phyloP scores from a whole-genome alignment of 2,888 invertebrate genomes.

The Sarcophaga variegata region DNA sequence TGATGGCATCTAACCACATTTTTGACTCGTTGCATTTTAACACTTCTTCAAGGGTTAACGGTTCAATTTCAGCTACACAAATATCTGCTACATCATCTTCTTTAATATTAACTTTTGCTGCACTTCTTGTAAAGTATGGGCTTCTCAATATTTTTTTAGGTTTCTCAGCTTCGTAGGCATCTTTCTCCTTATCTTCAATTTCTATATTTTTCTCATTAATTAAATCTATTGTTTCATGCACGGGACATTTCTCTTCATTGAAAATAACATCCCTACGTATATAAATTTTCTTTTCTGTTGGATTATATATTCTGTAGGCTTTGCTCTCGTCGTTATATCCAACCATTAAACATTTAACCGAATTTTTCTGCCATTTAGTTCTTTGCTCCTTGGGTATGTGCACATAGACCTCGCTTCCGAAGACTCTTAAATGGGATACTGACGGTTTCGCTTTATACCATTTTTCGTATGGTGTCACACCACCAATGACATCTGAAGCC shows the following conservation, averaged over 20 bases:
- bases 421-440: slow-evolving; percentile 38
- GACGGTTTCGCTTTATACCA: slow-evolving; percentile 44
- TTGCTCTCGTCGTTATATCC: slow-evolving; percentile 55
- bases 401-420: slow-evolving; percentile 37
- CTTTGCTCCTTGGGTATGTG: slow-evolving; percentile 57
- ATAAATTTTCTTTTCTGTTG: neutral
- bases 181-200: too few species aligned
- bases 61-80: too few species aligned
- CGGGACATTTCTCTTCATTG: too few species aligned
- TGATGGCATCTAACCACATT: slow-evolving; percentile 4
- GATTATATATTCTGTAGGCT: slow-evolving; percentile 36
- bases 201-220: too few species aligned
- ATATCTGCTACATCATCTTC: too few species aligned
- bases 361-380: slow-evolving; percentile 66
- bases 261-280: too few species aligned
- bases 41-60: neutral
- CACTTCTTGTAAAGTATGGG: too few species aligned
- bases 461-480: slow-evolving; percentile 38
- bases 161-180: too few species aligned
- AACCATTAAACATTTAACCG: slow-evolving; percentile 52
- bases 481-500: slow-evolving; percentile 29
- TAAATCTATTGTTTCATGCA: too few species aligned
- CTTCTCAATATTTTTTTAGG: too few species aligned
- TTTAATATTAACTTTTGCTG: neutral
- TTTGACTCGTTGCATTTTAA: neutral